phyloP scores from a whole-genome alignment of 2,888 invertebrate genomes.

The Drosophila bunnanda region DNA sequence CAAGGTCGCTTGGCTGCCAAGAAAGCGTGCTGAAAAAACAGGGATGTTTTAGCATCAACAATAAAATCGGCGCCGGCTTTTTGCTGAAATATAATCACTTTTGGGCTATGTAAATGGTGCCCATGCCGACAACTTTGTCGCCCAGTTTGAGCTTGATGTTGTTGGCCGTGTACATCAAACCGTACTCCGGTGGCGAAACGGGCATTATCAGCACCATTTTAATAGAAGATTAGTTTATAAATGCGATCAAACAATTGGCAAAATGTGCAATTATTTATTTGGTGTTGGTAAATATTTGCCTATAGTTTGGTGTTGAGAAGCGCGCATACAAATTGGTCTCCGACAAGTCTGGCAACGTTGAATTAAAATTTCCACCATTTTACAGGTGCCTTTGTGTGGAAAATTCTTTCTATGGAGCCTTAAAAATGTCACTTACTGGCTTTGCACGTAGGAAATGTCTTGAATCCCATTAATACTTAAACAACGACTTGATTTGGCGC shows the following conservation, averaged over 20 bases:
- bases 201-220: constrained; percentile 82
- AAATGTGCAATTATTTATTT: constrained; percentile 17
- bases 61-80: constrained; percentile 31
- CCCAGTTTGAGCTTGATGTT: constrained; percentile 83
- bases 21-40: constrained; percentile 76
- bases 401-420: background rate
- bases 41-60: constrained; percentile 1
- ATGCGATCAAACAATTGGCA: constrained; percentile 33
- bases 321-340: too few species aligned
- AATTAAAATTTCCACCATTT: background rate
- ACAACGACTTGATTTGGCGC: fast-evolving
- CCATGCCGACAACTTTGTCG: constrained; percentile 76
- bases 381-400: constrained; percentile 12
- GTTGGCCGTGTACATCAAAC: constrained; percentile 80
- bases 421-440: background rate
- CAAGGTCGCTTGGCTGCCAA: constrained; percentile 81
- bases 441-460: background rate
- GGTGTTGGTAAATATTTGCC: constrained; percentile 10
- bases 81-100: constrained; percentile 69
- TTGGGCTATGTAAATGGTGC: constrained; percentile 82
- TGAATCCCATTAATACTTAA: background rate
- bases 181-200: constrained; percentile 80
- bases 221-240: constrained; percentile 50
- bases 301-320: background rate
- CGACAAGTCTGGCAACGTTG: background rate